phyloP scores from a whole-genome alignment of 2,888 invertebrate genomes.

The Acrobasis repandana region DNA sequence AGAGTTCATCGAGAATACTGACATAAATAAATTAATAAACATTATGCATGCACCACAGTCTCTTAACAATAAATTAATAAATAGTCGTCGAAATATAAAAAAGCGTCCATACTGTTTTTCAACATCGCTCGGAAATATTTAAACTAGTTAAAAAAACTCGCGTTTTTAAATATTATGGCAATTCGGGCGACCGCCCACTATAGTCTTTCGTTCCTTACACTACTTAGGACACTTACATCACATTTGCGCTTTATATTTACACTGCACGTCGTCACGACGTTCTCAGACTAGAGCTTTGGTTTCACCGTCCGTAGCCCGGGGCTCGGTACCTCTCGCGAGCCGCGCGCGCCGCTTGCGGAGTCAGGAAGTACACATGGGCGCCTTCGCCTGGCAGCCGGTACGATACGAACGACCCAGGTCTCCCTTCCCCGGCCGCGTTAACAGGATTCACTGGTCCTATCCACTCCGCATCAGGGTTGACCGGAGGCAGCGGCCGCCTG shows the following conservation, averaged over 20 bases:
- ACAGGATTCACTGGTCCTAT: constrained; percentile 71
- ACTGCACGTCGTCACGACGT: constrained; percentile 60
- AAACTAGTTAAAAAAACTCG: constrained; percentile 46
- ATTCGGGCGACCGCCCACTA: constrained; percentile 66
- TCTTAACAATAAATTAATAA: constrained; percentile 79
- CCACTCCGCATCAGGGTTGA: constrained; percentile 84
- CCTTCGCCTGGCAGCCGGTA: constrained; percentile 89
- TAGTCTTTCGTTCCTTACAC: constrained; percentile 73
- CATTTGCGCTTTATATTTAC: constrained; percentile 82
- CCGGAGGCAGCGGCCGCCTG: constrained; percentile 78
- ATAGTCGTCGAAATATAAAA: constrained; percentile 61
- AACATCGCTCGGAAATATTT: constrained; percentile 47
- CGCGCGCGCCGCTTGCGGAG: constrained; percentile 84
- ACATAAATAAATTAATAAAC: constrained; percentile 80
- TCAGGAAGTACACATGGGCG: constrained; percentile 90
- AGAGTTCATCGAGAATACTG: constrained; percentile 73
- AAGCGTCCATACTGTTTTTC: constrained; percentile 61
- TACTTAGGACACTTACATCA: constrained; percentile 83
- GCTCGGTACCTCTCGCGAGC: constrained; percentile 63
- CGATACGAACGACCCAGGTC: constrained; percentile 86
- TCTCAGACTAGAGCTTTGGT: constrained; percentile 81
- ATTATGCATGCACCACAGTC: constrained; percentile 74
- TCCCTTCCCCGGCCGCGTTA: constrained; percentile 63
- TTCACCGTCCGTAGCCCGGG: constrained; percentile 75
- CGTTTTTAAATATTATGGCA: constrained; percentile 78